Evolutionary conservation across 2,113 vertebrate species (phyloP).

Genomic region (Porphyrio hochstetteri): DNA sequence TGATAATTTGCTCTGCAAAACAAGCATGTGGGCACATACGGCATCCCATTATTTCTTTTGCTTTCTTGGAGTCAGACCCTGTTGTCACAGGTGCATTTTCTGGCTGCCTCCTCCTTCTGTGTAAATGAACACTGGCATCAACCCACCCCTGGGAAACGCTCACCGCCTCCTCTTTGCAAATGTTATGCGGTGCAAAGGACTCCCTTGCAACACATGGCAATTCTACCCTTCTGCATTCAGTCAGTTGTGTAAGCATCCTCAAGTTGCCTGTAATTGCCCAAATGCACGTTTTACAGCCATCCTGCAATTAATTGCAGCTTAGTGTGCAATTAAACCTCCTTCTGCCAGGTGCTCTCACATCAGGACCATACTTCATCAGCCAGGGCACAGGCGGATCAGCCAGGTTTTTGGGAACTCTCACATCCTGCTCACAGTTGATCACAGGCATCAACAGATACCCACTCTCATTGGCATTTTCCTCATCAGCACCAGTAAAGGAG

Average conservation of each 20-base stretch:
- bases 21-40: not conserved
- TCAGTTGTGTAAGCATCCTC: not conserved
- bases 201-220: not conserved
- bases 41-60: not conserved
- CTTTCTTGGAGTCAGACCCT: not conserved
- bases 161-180: not conserved
- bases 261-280: slow-evolving; percentile 1
- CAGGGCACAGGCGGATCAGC: not conserved
- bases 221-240: not conserved
- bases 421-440: not conserved
- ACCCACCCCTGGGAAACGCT: not conserved
- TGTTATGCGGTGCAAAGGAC: not conserved
- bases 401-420: not conserved
- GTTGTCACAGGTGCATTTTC: slow-evolving; percentile 22
- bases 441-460: not conserved
- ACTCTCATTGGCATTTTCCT: not conserved
- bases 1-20: not conserved
- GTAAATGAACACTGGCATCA: not conserved
- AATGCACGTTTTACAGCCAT: not conserved
- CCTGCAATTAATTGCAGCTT: slow-evolving; percentile 28
- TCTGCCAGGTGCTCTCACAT: slow-evolving; percentile 14
- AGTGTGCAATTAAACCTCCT: slow-evolving; percentile 19
- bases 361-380: not conserved
- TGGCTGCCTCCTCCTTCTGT: not conserved
- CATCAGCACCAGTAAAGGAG: not conserved